Conservation (phyloP, 2,113 vertebrate genomes). For the Mastomys natalensis region DNA sequence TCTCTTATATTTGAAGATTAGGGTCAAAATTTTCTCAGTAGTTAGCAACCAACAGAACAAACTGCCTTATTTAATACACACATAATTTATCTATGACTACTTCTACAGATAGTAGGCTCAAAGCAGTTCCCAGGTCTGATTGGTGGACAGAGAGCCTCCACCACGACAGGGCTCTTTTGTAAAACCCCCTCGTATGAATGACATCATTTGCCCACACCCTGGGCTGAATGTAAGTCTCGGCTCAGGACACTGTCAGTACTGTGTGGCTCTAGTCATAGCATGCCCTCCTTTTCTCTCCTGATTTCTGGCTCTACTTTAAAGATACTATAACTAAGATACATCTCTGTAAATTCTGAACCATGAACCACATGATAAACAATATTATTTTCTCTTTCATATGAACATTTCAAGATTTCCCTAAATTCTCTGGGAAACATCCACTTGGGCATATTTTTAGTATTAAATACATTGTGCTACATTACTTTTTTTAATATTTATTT, state of each 20-base stretch:
- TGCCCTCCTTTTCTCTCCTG: no score
- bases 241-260: neutral
- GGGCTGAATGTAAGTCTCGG: neutral
- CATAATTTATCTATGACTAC: neutral
- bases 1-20: neutral
- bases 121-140: neutral
- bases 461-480: neutral
- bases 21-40: neutral
- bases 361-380: neutral
- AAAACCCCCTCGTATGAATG: neutral
- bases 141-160: neutral
- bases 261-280: neutral
- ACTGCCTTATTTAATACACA: neutral
- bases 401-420: neutral
- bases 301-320: neutral
- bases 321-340: neutral
- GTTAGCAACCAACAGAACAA: neutral
- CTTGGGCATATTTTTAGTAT: neutral
- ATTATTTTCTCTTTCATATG: neutral
- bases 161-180: no score
- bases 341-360: neutral
- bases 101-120: neutral
- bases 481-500: neutral
- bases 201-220: neutral
- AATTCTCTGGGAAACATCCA: neutral